phyloP scores from a whole-genome alignment of 2,888 invertebrate species.

The Drosophila leonis region DNA sequence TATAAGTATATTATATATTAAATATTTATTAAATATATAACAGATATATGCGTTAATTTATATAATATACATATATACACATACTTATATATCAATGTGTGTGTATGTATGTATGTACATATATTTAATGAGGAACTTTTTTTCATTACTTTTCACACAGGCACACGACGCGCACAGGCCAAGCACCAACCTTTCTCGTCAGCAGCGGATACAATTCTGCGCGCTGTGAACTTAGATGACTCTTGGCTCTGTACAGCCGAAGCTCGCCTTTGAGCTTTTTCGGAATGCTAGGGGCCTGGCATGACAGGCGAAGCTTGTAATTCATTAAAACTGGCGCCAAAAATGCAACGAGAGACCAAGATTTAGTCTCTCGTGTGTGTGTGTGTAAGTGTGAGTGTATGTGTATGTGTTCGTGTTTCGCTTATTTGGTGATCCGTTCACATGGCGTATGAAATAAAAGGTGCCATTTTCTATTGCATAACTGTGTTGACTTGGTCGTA shows the following conservation, averaged over 20 bases:
- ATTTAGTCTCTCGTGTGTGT: neutral
- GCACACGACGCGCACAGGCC: conserved; percentile 79
- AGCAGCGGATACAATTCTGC: conserved; percentile 85
- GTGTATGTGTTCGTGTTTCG: neutral
- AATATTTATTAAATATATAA: neutral
- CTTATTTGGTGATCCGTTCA: conserved; percentile 23
- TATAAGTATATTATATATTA: conserved; percentile 24
- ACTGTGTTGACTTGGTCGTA: too few relatives aligned
- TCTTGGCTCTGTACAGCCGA: conserved; percentile 49
- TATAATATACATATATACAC: conserved; percentile 11
- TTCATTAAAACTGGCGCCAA: conserved; percentile 76
- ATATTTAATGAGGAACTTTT: conserved; percentile 57
- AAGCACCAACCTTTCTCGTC: conserved; percentile 84
- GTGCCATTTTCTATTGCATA: neutral
- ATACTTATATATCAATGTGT: conserved; percentile 9
- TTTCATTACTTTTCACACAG: conserved; percentile 71
- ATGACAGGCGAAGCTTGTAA: conserved; percentile 35
- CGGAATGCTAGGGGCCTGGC: conserved; percentile 68
- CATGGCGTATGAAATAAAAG: conserved; percentile 42
- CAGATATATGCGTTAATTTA: neutral
- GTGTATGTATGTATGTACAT: conserved; percentile 35
- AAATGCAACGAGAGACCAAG: conserved; percentile 48
- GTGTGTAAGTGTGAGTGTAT: neutral
- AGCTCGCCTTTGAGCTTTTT: conserved; percentile 73
- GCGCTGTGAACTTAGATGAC: conserved; percentile 46